Evolutionary conservation across 2,888 invertebrate species (phyloP).

Genomic region (Apotomis betuletana): DNA sequence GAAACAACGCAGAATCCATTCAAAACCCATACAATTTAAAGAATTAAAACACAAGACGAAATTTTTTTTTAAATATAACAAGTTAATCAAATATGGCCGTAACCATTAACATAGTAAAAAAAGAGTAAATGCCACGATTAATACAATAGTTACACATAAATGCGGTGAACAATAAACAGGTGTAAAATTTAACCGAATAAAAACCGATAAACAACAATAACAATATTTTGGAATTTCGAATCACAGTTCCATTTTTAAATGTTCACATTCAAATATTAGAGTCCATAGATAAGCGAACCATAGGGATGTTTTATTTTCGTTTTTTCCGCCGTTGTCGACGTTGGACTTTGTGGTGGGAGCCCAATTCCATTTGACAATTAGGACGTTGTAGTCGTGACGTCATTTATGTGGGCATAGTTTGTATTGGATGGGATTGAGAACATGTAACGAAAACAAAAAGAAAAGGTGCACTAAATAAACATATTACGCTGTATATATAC

Average conservation of each 20-base stretch:
- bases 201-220: conserved; percentile 43
- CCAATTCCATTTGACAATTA: conserved; percentile 73
- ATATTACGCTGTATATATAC: conserved; percentile 60
- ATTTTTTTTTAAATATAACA: conserved; percentile 41
- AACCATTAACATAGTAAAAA: conserved; percentile 46
- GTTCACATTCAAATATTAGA: conserved; percentile 49
- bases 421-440: conserved; percentile 80
- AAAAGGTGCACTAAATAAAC: conserved; percentile 83
- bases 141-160: conserved; percentile 65
- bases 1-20: conserved; percentile 62
- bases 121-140: conserved; percentile 73
- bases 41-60: conserved; percentile 45
- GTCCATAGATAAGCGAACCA: conserved; percentile 52
- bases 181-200: conserved; percentile 26
- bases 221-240: conserved; percentile 56
- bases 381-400: conserved; percentile 58
- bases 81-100: conserved; percentile 53
- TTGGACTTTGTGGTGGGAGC: conserved; percentile 80
- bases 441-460: conserved; percentile 83
- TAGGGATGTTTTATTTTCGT: conserved; percentile 71
- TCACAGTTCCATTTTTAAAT: conserved; percentile 74
- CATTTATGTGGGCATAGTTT: conserved; percentile 58
- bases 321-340: conserved; percentile 83
- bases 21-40: conserved; percentile 42
- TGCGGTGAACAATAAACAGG: conserved; percentile 53